Conservation (phyloP, 2,797 vertebrate species). For the Myotis daubentonii region DNA sequence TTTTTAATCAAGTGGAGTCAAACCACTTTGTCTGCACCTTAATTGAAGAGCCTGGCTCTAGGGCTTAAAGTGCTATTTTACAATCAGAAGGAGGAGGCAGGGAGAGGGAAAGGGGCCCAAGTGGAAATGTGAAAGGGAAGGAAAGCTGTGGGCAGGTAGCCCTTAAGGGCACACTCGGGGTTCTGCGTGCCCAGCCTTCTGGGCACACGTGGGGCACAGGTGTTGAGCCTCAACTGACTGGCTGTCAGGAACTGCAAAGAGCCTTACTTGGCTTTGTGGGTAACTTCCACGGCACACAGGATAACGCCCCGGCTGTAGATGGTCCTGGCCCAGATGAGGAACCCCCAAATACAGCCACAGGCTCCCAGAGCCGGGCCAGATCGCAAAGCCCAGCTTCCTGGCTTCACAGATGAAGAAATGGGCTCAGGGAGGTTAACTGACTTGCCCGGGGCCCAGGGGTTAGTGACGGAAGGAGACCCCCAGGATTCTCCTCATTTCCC, state of each 20-base stretch:
- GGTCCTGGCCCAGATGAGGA: not conserved
- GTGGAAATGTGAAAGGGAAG: not conserved
- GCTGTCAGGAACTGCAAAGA: not conserved
- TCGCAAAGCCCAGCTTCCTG: not conserved
- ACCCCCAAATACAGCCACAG: not conserved
- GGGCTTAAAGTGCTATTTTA: conserved; percentile 72
- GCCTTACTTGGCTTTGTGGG: not conserved
- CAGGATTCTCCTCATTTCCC: not conserved
- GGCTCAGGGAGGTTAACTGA: not conserved
- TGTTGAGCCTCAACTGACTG: not conserved
- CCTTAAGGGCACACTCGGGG: not conserved
- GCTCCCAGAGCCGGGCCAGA: not conserved
- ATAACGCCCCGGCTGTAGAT: not conserved
- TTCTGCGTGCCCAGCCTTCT: not conserved
- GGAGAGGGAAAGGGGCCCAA: not conserved
- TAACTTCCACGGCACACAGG: not conserved
- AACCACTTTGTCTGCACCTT: conserved; percentile 78
- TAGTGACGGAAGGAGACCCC: not conserved
- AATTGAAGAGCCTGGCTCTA: conserved; percentile 70
- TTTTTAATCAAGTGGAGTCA: conserved; percentile 76
- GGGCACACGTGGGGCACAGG: not conserved
- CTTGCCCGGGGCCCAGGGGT: not conserved
- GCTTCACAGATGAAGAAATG: not conserved
- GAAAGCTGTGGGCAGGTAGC: conserved; percentile 13
- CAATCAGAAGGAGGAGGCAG: not conserved